Evolutionary conservation across 2,113 vertebrate genomes (phyloP), one percentile per base, ranked within the genome.

Genomic region (Toxotes chatareus): DNA sequence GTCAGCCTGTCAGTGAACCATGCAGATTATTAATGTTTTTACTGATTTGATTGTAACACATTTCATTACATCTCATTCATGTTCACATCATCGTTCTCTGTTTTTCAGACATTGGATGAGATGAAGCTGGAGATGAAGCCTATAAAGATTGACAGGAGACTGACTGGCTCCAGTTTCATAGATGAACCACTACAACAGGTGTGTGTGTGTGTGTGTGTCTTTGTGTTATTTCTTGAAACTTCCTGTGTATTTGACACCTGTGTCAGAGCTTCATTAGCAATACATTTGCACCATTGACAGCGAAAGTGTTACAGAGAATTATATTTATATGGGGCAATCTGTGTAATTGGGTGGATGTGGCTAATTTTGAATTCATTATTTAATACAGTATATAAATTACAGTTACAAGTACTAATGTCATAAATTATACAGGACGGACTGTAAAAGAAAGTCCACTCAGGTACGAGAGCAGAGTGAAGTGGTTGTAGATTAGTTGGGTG

Each of bases 141-240:
- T 64, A 96, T 98, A 88, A 99, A 98, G 92, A 99, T 99, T 68
- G 98, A 99, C 94, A 95, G 98, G 91, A 96, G 98, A 88, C 93
- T 99, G 80, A 99, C 98, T 0, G 98, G 98, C 91, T 97, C 98
- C 1, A 98, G 95, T 94, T 97, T 98, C 91, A 99, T 99, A 80
- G 98, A 99, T 92, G 98, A 99, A 87, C 98, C 98, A 89, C 94
- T 99, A 77, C 98, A 99, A 86, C 98, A 99, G 96, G 98, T 99
- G 57, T 47, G 86, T 89, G 36, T 68, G 4, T 71, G 16, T 46
- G 44, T 46, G 38, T 40, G 38, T 19, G 0, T 82, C 27, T 60
- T 53, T 67, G 17, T 55, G 11, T 53, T 21, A 32, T 19, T 7
- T 60, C 0, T 34, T 34, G 17, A 13, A 17, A 57, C 53, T 51